A percentile compares a stretch with the other conserved stretches of the same genome.
Conservation (phyloP, 92 coral and sea anemone genomes). For the Umimayanthus kanabou region DNA sequence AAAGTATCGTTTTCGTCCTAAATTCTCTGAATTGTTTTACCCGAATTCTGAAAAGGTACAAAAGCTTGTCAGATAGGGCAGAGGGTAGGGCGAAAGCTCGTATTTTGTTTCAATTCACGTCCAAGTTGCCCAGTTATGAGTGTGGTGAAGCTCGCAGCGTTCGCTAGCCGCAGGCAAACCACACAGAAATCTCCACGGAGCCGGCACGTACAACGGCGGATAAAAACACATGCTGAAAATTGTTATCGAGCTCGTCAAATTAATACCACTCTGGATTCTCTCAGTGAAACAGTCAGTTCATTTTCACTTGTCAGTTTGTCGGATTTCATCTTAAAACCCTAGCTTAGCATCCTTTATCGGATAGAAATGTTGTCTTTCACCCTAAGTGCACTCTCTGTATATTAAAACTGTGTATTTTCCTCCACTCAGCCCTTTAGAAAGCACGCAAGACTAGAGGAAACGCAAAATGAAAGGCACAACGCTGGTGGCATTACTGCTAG, state of each 20-base stretch:
- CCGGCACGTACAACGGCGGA: background rate
- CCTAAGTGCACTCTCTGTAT: background rate
- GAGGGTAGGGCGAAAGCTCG: background rate
- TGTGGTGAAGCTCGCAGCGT: background rate
- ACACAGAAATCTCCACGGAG: background rate
- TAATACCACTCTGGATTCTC: slow-evolving; percentile 6
- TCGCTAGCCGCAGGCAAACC: background rate
- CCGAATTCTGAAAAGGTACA: slow-evolving; percentile 2
- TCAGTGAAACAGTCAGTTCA: slow-evolving; percentile 26
- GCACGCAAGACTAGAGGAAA: slow-evolving; percentile 31
- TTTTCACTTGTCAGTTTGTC: slow-evolving; percentile 27
- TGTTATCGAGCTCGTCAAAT: background rate
- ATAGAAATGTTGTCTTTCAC: slow-evolving; percentile 18
- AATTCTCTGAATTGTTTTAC: slow-evolving; percentile 19
- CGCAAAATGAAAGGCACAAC: slow-evolving; percentile 27
- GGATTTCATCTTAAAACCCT: slow-evolving; percentile 15
- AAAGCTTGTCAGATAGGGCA: background rate
- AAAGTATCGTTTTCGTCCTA: slow-evolving; percentile 5
- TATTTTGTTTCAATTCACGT: background rate
- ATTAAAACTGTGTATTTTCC: background rate
- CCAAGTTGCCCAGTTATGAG: background rate
- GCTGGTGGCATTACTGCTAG: slow-evolving; percentile 4
- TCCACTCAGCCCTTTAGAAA: background rate
- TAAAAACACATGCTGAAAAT: background rate
- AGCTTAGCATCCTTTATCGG: slow-evolving; percentile 38